Conservation (phyloP, 2,797 vertebrate species). For the Myotis myotis region DNA sequence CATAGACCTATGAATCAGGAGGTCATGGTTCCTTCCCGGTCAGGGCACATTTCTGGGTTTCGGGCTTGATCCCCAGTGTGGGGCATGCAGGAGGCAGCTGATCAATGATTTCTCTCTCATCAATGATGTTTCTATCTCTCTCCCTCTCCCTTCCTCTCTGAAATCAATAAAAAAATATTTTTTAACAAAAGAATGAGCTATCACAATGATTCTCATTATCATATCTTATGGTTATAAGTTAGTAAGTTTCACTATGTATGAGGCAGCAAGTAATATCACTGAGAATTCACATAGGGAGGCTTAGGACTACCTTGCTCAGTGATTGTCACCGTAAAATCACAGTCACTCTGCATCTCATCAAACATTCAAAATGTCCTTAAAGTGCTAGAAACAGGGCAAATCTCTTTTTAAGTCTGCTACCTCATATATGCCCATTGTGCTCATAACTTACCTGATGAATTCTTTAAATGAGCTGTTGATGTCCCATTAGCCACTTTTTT, state of each 20-base stretch:
- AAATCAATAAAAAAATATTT: too few species aligned
- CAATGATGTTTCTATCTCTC: too few species aligned
- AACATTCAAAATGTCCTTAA: neutral
- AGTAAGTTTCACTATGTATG: neutral
- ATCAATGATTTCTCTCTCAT: too few species aligned
- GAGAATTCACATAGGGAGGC: neutral
- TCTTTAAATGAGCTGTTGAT: slow-evolving; percentile 58
- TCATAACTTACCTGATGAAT: neutral
- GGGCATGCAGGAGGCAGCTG: too few species aligned
- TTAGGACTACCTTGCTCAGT: neutral
- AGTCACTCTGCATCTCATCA: neutral
- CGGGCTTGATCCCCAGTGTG: too few species aligned
- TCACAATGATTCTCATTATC: neutral
- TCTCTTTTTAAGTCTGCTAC: neutral
- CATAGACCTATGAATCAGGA: too few species aligned
- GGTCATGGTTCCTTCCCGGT: too few species aligned
- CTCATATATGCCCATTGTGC: neutral
- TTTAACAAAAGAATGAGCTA: neutral
- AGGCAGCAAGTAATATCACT: neutral
- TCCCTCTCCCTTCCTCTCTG: too few species aligned
- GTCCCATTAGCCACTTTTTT: neutral
- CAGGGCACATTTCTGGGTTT: too few species aligned
- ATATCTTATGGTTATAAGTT: neutral
- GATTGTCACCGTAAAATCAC: neutral
- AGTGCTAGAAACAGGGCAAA: neutral